These are phyloP conservation scores for Chironomus tentans DNA, from an alignment of 2,888 invertebrate species.

Conservation along the genomic window DNA sequence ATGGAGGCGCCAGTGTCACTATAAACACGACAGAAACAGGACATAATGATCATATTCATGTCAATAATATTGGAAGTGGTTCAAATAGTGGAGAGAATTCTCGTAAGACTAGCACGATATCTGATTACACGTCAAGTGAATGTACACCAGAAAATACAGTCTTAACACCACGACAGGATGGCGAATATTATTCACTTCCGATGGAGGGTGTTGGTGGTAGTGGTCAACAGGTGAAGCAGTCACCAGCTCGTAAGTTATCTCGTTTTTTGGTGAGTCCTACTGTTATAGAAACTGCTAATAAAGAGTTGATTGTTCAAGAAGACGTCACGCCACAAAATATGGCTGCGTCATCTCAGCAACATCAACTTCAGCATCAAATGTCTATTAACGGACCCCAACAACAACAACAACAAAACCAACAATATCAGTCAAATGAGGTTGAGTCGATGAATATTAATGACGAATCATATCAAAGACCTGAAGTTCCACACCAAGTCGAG, in stretches of 20 bases:
- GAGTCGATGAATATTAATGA: slow-evolving; percentile 14
- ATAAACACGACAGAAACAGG: not conserved
- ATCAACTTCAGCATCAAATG: slow-evolving; percentile 15
- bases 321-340: slow-evolving; percentile 28
- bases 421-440: slow-evolving; percentile 29
- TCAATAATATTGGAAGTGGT: slow-evolving; percentile 30
- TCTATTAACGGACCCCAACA: slow-evolving; percentile 4
- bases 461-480: slow-evolving; percentile 4
- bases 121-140: slow-evolving; percentile 44
- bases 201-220: no score
- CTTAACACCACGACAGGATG: slow-evolving; percentile 28
- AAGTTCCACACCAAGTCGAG: not conserved
- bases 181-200: not conserved
- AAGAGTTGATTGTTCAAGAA: slow-evolving; percentile 30
- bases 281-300: slow-evolving; percentile 42
- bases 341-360: slow-evolving; percentile 15
- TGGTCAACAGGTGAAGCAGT: slow-evolving; percentile 40
- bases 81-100: slow-evolving; percentile 44
- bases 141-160: slow-evolving; percentile 49
- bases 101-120: slow-evolving; percentile 50
- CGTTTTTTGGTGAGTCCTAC: slow-evolving; percentile 76
- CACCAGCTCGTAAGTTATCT: slow-evolving; percentile 63
- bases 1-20: not conserved
- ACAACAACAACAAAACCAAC: slow-evolving; percentile 16
- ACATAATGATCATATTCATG: not conserved